These are phyloP conservation scores for Limnephilus rhombicus DNA, from an alignment of 2,888 invertebrate species.

Conservation along the genomic window DNA sequence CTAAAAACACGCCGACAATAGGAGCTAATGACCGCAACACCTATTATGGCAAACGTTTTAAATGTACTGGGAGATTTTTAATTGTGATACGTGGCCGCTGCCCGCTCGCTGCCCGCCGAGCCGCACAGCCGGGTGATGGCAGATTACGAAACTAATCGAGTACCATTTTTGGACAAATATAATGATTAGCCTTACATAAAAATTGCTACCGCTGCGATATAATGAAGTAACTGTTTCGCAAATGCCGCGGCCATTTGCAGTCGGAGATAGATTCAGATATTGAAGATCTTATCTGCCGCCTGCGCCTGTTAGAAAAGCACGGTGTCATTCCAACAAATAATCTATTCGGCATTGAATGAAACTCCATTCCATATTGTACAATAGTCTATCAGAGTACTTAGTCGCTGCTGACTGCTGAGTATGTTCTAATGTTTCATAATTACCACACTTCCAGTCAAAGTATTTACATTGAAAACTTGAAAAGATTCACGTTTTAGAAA, in stretches of 20 bases:
- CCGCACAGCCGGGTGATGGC: background rate
- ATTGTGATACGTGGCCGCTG: constrained; percentile 49
- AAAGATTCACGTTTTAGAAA: constrained; percentile 21
- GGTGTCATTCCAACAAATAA: constrained; percentile 14
- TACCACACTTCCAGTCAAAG: background rate
- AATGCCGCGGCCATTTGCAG: constrained; percentile 19
- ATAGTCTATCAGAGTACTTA: background rate
- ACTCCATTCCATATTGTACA: background rate
- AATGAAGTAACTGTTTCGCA: constrained; percentile 44
- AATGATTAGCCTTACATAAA: constrained; percentile 58
- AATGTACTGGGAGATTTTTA: constrained; percentile 60
- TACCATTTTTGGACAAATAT: constrained; percentile 61
- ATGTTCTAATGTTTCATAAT: constrained; percentile 6
- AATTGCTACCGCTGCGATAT: constrained; percentile 55
- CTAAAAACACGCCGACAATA: constrained; percentile 57
- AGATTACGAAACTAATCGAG: constrained; percentile 58
- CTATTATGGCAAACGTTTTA: constrained; percentile 62
- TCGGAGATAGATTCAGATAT: background rate
- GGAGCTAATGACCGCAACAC: constrained; percentile 65
- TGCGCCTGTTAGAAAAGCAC: background rate
- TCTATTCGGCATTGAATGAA: constrained; percentile 6
- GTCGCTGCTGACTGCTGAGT: background rate
- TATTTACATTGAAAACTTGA: background rate
- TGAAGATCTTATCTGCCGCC: constrained; percentile 8
- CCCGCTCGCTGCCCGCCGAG: constrained; percentile 14